A percentile compares a stretch with the other conserved stretches of the same genome.
Evolutionary conservation across 1,140 invertebrate genomes (phyloP).

Genomic region (Nasonia vitripennis): DNA sequence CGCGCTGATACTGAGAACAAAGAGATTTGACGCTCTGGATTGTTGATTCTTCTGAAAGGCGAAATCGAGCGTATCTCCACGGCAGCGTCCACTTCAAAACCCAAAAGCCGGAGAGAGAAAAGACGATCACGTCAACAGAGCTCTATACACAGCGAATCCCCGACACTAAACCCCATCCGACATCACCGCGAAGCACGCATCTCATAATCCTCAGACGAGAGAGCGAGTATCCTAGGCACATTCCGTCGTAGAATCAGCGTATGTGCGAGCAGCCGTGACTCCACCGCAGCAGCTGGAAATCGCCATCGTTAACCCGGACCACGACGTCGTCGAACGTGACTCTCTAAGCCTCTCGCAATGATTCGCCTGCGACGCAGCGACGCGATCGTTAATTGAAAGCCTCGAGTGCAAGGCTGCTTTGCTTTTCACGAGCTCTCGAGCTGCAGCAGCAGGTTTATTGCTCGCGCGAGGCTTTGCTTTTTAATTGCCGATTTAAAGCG

Average conservation of each 20-base stretch:
- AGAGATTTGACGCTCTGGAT: not conserved
- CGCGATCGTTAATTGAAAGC: slow-evolving; percentile 24
- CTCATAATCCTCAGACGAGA: not conserved
- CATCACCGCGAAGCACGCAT: not conserved
- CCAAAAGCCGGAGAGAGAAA: no score
- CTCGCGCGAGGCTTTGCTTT: not conserved
- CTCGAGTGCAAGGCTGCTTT: not conserved
- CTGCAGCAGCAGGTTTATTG: not conserved
- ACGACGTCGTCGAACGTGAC: not conserved
- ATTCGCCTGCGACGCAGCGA: not conserved
- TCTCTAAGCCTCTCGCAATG: not conserved
- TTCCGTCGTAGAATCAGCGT: not conserved
- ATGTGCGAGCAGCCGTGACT: not conserved
- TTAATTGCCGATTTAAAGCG: not conserved
- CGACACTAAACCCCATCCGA: no score
- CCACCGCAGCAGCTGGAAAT: not conserved
- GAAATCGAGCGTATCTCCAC: not conserved
- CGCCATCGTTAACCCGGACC: slow-evolving; percentile 5
- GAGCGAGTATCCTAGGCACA: not conserved
- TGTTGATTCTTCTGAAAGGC: not conserved
- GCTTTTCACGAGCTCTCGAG: not conserved
- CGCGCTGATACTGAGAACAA: not conserved
- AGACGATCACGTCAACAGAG: no score
- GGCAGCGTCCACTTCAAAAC: no score
- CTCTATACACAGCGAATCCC: no score